Conservation (phyloP, 2,113 vertebrate genomes). For the Madoqua kirkii region DNA sequence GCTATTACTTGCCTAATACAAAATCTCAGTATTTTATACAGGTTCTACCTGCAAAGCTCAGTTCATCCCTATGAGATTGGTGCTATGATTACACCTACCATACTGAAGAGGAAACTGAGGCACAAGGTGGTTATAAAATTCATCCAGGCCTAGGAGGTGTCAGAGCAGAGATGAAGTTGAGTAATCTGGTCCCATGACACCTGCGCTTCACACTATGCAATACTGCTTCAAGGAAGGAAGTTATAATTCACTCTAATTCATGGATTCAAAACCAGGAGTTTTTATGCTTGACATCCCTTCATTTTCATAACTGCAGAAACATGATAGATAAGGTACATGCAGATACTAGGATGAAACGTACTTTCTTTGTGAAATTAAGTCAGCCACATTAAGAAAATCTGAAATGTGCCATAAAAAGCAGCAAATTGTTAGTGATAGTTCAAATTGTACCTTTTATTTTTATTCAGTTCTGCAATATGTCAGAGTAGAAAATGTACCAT, state of each 20-base stretch:
- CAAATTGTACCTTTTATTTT: slow-evolving; percentile 60
- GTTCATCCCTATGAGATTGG: background rate
- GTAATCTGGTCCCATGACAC: background rate
- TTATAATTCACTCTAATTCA: background rate
- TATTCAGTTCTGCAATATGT: slow-evolving; percentile 50
- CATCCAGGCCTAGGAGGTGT: background rate
- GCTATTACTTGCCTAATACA: background rate
- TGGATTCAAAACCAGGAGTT: background rate
- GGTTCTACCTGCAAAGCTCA: background rate
- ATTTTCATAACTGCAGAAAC: slow-evolving; percentile 28
- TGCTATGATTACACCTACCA: background rate
- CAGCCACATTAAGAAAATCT: slow-evolving; percentile 42
- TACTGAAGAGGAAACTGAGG: background rate
- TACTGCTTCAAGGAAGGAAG: background rate
- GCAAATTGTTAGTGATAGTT: slow-evolving; percentile 51
- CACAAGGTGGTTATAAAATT: background rate
- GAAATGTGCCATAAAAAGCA: slow-evolving; percentile 55
- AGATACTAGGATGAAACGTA: background rate
- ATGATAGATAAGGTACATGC: background rate
- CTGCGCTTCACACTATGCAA: background rate
- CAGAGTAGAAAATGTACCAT: slow-evolving; percentile 58
- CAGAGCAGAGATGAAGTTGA: background rate
- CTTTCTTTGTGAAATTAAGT: slow-evolving; percentile 41
- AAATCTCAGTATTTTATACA: background rate
- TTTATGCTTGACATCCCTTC: background rate